Conservation (phyloP, 1,140 invertebrate genomes). For the Oryzaephilus surinamensis region DNA sequence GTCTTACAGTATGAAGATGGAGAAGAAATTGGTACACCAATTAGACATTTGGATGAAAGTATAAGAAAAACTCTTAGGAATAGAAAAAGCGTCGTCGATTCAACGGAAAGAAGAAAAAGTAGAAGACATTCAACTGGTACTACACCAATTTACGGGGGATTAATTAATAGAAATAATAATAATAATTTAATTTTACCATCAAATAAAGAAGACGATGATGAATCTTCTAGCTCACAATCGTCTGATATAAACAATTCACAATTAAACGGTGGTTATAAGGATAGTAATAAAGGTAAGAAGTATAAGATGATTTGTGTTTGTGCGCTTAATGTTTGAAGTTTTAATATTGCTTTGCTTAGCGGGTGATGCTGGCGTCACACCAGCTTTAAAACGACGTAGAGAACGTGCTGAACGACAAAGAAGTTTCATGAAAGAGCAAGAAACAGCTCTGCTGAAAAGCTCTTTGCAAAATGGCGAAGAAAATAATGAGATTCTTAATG, state of each 20-base stretch:
- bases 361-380: constrained; percentile 58
- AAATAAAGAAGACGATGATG: constrained; percentile 39
- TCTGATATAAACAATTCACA: constrained; percentile 43
- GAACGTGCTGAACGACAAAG: constrained; percentile 71
- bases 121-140: constrained; percentile 60
- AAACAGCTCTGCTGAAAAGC: constrained; percentile 39
- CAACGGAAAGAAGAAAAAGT: constrained; percentile 61
- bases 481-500: constrained; percentile 38
- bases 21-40: constrained; percentile 55
- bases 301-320: constrained; percentile 6
- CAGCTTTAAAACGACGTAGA: constrained; percentile 57
- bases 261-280: constrained; percentile 46
- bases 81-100: constrained; percentile 52
- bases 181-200: constrained; percentile 19
- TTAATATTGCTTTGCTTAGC: constrained; percentile 33
- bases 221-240: constrained; percentile 44
- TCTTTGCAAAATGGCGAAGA: constrained; percentile 38
- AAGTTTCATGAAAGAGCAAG: constrained; percentile 66
- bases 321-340: constrained; percentile 13
- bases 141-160: constrained; percentile 38
- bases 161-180: constrained; percentile 16
- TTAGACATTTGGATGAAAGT: constrained; percentile 68
- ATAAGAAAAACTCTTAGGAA: constrained; percentile 66
- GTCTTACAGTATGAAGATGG: constrained; percentile 84
- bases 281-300: constrained; percentile 41